phyloP scores from a whole-genome alignment of 2,797 vertebrate genomes.

The Alosa sapidissima region DNA sequence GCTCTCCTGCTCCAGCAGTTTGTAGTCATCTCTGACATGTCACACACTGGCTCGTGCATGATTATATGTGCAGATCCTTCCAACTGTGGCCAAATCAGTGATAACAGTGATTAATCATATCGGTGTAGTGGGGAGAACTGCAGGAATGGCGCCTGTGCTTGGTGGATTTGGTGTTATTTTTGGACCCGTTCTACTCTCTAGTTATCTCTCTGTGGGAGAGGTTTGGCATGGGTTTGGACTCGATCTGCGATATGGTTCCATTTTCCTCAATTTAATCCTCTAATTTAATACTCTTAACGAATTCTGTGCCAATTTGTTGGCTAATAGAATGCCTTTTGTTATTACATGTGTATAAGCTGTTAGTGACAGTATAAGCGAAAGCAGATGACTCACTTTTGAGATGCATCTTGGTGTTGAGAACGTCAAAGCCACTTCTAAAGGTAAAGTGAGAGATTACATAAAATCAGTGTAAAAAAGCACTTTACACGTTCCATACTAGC shows the following conservation, averaged over 20 bases:
- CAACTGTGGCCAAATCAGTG: slow-evolving; percentile 25
- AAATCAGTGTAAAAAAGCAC: background rate
- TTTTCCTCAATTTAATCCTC: background rate
- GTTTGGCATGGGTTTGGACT: background rate
- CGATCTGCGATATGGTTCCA: background rate
- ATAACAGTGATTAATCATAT: slow-evolving; percentile 25
- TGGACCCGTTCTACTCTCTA: background rate
- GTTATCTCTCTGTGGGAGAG: slow-evolving; percentile 10
- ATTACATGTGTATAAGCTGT: background rate
- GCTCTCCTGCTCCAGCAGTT: slow-evolving; percentile 18
- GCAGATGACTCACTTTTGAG: background rate
- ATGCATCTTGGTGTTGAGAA: background rate
- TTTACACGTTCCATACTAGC: background rate
- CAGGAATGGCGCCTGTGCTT: background rate
- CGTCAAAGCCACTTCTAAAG: background rate
- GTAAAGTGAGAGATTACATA: background rate
- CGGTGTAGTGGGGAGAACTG: background rate
- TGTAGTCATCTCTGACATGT: slow-evolving; percentile 23
- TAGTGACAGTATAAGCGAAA: background rate
- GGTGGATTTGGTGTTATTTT: slow-evolving; percentile 14
- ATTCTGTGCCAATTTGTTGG: background rate
- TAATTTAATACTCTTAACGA: background rate
- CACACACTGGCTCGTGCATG: background rate
- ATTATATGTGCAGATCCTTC: slow-evolving; percentile 11
- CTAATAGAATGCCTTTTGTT: slow-evolving; percentile 4